phyloP scores from a whole-genome alignment of 2,888 invertebrate genomes.

The Dynastes tityus region DNA sequence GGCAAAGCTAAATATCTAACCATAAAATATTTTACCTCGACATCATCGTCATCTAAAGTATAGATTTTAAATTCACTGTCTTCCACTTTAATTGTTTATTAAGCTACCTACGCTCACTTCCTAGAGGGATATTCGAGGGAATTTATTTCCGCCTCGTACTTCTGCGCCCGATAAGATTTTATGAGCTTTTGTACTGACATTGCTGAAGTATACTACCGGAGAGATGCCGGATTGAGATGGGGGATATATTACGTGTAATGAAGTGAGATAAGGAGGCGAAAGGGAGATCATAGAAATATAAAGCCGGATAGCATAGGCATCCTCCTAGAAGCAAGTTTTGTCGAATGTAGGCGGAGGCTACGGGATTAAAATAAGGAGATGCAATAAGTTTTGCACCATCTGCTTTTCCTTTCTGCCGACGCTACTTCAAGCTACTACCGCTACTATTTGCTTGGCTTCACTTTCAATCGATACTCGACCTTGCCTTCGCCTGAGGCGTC shows the following conservation, averaged over 20 bases:
- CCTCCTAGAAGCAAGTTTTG: conserved; percentile 52
- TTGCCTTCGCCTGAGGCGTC: conserved; percentile 53
- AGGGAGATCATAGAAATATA: conserved; percentile 52
- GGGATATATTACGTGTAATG: conserved; percentile 49
- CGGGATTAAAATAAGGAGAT: conserved; percentile 49
- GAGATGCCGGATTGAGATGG: conserved; percentile 1
- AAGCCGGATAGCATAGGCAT: conserved; percentile 52
- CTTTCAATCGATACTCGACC: conserved; percentile 59
- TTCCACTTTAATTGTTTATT: conserved; percentile 52
- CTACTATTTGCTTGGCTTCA: conserved; percentile 55
- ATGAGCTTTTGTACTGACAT: conserved; percentile 28
- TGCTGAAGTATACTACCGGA: conserved; percentile 29
- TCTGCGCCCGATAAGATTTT: conserved; percentile 43
- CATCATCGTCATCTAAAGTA: conserved; percentile 39
- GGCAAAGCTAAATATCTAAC: conserved; percentile 15
- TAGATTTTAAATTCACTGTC: conserved; percentile 39
- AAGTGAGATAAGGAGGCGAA: conserved; percentile 53
- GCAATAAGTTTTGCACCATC: conserved; percentile 58
- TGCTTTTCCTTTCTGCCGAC: conserved; percentile 47
- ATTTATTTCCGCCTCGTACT: conserved; percentile 42
- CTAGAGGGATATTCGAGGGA: conserved; percentile 36
- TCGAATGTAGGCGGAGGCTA: conserved; percentile 7
- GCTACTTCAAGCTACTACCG: neutral
- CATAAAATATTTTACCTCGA: conserved; percentile 33
- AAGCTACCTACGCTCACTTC: conserved; percentile 44